These are phyloP conservation scores for Habroteleia sp. DNA, from an alignment of 2,888 invertebrate genomes.

Conservation along the genomic window DNA sequence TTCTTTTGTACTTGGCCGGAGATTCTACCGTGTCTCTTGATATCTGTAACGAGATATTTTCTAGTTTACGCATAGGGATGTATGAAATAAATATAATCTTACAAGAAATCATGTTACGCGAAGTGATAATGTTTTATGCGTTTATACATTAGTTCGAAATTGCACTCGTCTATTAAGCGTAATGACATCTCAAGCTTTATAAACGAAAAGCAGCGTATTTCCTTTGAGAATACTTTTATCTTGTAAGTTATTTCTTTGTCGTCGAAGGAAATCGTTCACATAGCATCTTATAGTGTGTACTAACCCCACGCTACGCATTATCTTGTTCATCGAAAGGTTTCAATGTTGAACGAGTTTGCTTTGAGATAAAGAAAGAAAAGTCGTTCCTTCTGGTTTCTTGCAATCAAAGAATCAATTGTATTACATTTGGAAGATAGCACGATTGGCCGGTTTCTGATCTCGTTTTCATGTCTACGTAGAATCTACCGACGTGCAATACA, in stretches of 20 bases:
- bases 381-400: constrained; percentile 39
- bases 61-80: neutral
- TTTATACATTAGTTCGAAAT: constrained; percentile 1
- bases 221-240: constrained; percentile 11
- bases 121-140: neutral
- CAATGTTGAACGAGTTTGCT: constrained; percentile 28
- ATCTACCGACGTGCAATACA: constrained; percentile 5
- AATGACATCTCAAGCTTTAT: constrained; percentile 1
- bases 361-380: constrained; percentile 35
- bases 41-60: no score
- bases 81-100: neutral
- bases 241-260: constrained; percentile 24
- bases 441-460: constrained; percentile 52
- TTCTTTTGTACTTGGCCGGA: no score
- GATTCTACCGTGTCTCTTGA: no score
- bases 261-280: constrained; percentile 35
- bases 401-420: constrained; percentile 44
- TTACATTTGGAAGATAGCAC: constrained; percentile 34
- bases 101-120: neutral
- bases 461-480: constrained; percentile 38
- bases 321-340: constrained; percentile 51
- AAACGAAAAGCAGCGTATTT: constrained; percentile 4
- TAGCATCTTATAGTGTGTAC: constrained; percentile 23
- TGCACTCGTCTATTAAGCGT: constrained; percentile 1
- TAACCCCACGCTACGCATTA: constrained; percentile 30